These are phyloP conservation scores for Sardina pilchardus DNA, from an alignment of 2,113 vertebrate genomes.

Conservation along the genomic window DNA sequence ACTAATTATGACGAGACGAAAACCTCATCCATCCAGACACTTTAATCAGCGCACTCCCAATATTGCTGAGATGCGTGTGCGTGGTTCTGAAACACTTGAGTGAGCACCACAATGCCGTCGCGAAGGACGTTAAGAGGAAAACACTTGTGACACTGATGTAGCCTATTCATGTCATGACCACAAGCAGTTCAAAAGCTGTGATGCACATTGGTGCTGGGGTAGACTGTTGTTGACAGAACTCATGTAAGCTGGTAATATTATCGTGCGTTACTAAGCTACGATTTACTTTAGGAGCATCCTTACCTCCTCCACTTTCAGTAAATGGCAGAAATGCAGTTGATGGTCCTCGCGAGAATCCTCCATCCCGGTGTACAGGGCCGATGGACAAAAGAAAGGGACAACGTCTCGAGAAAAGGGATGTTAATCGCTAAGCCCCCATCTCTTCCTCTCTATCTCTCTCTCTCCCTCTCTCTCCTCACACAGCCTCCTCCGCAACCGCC, in stretches of 20 bases:
- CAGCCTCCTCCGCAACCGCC: conserved; percentile 25
- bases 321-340: conserved; percentile 20
- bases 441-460: conserved; percentile 37
- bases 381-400: not conserved
- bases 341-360: conserved; percentile 24
- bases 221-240: conserved; percentile 12
- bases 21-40: not conserved
- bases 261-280: not conserved
- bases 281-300: not conserved
- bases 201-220: not conserved
- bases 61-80: not conserved
- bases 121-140: not conserved
- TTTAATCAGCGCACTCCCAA: not conserved
- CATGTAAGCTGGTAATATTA: not conserved
- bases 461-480: not conserved
- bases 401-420: conserved; percentile 1
- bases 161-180: not conserved
- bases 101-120: not conserved
- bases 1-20: not conserved
- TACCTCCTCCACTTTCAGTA: conserved; percentile 33
- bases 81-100: not conserved
- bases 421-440: conserved; percentile 26
- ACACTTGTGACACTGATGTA: not conserved
- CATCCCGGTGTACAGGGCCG: conserved; percentile 28
- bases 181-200: not conserved